Evolutionary conservation across 2,113 vertebrate species (phyloP), one percentile per base, ranked within the genome.

Genomic region (Archocentrus centrarchus): DNA sequence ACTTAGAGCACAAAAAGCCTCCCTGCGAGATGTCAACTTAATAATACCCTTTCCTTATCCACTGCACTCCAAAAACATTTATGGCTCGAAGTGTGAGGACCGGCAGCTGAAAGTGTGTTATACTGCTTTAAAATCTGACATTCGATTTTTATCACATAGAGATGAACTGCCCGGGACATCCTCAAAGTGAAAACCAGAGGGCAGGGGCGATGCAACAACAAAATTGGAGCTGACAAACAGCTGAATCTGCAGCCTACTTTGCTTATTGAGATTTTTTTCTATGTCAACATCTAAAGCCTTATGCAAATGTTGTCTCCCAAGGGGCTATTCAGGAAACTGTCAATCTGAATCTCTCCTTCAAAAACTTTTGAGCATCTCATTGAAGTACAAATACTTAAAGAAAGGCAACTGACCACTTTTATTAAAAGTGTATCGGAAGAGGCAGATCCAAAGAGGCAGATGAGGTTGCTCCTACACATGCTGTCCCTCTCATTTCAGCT

Each of bases 1-100:
- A 39, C 27, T 70, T 44, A 41, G 41, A 84, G 78, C 44, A 55
- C 15, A 24, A 59, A 79, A 87, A 83, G 75, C 37, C 55, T 81
- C 39, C 7, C 64, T 59, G 22, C 82, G 62, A 83, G 75, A 39
- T 70, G 83, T 77, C 77, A 81, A 57, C 32, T 79, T 83, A 66
- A 89, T 83, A 66, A 73, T 5, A 50, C 8, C 32, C 37, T 85
- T 78, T 18, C n/a, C 20, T 84, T 75, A 89, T 86, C 61, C 77
- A 68, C 88, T 83, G 62, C 66, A 88, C 89, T 90, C 47, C 64
- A 83, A 13, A 88, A 87, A 68, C 64, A 81, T 80, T 90, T 83
- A 13, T 4, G 59, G 76, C n/a, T 59, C 14, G 13, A 79, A 82
- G 17, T 68, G 80, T 27, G 62, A n/a, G 83, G 70, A 58, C 59